Conservation (phyloP, 2,797 vertebrate species). For the Sebastes oblongus region DNA sequence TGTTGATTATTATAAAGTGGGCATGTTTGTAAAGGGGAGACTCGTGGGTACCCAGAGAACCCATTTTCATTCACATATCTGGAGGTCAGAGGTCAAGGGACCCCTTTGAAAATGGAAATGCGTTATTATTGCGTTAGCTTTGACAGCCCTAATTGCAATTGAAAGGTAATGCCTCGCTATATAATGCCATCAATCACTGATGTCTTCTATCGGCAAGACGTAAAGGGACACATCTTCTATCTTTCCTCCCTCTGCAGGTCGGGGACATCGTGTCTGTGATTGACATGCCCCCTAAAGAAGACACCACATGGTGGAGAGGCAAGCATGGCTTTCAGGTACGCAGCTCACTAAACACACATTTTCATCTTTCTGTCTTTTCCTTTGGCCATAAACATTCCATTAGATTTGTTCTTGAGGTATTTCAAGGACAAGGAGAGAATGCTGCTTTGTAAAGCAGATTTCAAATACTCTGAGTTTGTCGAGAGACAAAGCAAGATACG, state of each 20-base stretch:
- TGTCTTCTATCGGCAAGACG: not conserved
- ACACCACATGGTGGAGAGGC: conserved; percentile 99
- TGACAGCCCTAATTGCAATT: not conserved
- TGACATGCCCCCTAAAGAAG: conserved; percentile 98
- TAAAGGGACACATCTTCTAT: not conserved
- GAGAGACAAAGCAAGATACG: conserved; percentile 18
- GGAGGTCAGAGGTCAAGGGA: too few species aligned
- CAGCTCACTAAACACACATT: not conserved
- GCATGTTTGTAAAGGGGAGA: too few species aligned
- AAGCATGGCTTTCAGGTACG: conserved; percentile 98
- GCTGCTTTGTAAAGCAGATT: conserved; percentile 1
- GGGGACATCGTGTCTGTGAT: conserved; percentile 99
- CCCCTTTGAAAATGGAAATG: too few species aligned
- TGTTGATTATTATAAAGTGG: too few species aligned
- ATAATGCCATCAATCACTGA: not conserved
- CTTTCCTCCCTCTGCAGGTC: conserved; percentile 81
- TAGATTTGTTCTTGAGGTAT: not conserved
- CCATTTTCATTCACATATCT: too few species aligned
- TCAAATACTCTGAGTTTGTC: conserved; percentile 11
- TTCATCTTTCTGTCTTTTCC: not conserved
- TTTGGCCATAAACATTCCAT: conserved; percentile 9
- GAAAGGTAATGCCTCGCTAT: not conserved
- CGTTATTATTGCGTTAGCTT: too few species aligned
- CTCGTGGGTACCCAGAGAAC: too few species aligned
- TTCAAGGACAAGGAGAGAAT: conserved; percentile 24